These are phyloP conservation scores for Acipenser ruthenus DNA, from an alignment of 2,797 vertebrate species.

Conservation along the genomic window DNA sequence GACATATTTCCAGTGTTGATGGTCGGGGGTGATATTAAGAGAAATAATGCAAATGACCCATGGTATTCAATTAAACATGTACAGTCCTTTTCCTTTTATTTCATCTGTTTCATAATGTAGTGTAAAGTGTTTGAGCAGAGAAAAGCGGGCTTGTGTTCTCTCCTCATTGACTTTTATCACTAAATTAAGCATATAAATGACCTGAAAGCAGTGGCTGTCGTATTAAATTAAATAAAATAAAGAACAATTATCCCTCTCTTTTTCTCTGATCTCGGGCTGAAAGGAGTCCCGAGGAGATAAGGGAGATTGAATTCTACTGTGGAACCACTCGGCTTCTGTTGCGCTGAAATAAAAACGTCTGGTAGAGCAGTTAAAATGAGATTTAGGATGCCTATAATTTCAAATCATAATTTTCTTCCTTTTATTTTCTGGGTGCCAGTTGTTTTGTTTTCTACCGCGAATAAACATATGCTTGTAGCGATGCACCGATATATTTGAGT, in stretches of 20 bases:
- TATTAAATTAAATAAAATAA: slow-evolving; percentile 75
- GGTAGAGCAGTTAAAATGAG: slow-evolving; percentile 43
- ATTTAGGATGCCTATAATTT: slow-evolving; percentile 61
- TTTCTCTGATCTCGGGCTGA: slow-evolving; percentile 65
- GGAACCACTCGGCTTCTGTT: slow-evolving; percentile 43
- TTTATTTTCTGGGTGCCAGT: slow-evolving; percentile 45
- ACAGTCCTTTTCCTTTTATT: slow-evolving; percentile 37
- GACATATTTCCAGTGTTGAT: slow-evolving; percentile 39
- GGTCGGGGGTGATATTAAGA: slow-evolving; percentile 50
- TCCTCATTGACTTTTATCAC: slow-evolving; percentile 65
- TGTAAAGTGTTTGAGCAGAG: slow-evolving; percentile 48
- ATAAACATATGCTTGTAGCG: slow-evolving; percentile 26
- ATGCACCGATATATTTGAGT: slow-evolving; percentile 33
- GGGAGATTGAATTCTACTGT: slow-evolving; percentile 58
- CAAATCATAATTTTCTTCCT: slow-evolving; percentile 56
- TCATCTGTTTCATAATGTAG: slow-evolving; percentile 41
- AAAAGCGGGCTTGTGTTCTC: slow-evolving; percentile 38
- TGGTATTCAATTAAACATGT: slow-evolving; percentile 58
- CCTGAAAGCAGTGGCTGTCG: slow-evolving; percentile 66
- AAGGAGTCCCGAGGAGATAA: slow-evolving; percentile 67
- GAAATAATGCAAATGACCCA: slow-evolving; percentile 59
- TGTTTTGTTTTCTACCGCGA: slow-evolving; percentile 28
- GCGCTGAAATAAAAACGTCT: slow-evolving; percentile 59
- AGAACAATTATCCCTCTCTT: slow-evolving; percentile 70
- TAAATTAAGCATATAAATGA: slow-evolving; percentile 80